Evolutionary conservation across 2,888 invertebrate genomes (phyloP).

Genomic region (Allophyes oxyacanthae): DNA sequence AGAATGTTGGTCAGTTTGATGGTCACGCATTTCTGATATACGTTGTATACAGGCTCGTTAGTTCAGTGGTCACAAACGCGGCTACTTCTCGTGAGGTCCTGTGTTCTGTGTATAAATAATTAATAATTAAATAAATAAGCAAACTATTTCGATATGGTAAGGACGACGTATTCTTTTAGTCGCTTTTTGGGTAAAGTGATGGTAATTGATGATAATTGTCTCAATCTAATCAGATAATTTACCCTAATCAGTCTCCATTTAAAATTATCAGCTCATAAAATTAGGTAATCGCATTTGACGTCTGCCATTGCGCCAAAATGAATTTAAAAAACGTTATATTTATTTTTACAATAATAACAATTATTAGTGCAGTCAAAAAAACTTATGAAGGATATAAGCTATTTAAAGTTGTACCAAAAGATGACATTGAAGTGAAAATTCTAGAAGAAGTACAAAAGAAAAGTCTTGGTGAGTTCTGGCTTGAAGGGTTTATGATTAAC

Average conservation of each 20-base stretch:
- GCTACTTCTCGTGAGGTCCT: too few relatives aligned
- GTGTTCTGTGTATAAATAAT: too few relatives aligned
- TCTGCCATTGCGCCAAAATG: conserved; percentile 58
- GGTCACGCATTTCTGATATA: too few relatives aligned
- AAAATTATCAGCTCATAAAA: conserved; percentile 15
- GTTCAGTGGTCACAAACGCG: too few relatives aligned
- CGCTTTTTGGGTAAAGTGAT: too few relatives aligned
- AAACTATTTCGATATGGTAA: too few relatives aligned
- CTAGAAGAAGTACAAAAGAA: conserved; percentile 79
- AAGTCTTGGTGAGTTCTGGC: conserved; percentile 78
- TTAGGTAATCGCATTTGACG: conserved; percentile 11
- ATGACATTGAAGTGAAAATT: conserved; percentile 79
- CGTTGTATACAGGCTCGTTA: too few relatives aligned
- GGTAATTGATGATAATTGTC: background rate
- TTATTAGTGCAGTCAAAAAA: conserved; percentile 49
- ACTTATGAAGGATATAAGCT: conserved; percentile 90
- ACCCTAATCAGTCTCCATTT: conserved; percentile 5
- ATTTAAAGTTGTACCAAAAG: conserved; percentile 87
- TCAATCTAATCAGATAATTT: conserved; percentile 32
- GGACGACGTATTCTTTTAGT: too few relatives aligned
- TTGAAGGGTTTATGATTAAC: conserved; percentile 68
- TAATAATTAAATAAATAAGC: too few relatives aligned
- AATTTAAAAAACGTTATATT: conserved; percentile 51
- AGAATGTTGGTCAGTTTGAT: too few relatives aligned
- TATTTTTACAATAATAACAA: conserved; percentile 44